Conservation (phyloP, 1,140 invertebrate species). For the Bombus pascuorum region DNA sequence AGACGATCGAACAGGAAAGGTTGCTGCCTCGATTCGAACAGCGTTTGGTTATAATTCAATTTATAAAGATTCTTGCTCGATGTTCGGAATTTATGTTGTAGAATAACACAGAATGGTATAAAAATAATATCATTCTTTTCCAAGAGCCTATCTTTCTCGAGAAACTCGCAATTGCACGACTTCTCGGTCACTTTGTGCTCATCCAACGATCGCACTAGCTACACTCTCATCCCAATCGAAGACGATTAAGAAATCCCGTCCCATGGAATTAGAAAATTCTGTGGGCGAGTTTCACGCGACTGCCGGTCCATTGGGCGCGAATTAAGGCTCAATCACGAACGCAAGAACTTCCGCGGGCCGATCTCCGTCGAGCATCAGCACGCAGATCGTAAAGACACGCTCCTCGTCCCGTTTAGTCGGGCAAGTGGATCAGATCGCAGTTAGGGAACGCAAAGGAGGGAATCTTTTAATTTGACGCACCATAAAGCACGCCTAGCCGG, state of each 20-base stretch:
- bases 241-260: neutral
- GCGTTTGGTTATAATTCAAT: neutral
- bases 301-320: slow-evolving; percentile 20
- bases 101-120: no score
- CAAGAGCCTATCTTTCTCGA: no score
- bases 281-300: neutral
- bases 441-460: slow-evolving; percentile 77
- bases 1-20: neutral
- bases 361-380: neutral
- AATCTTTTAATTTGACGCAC: slow-evolving; percentile 83
- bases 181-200: neutral
- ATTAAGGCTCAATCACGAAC: neutral
- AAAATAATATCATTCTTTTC: no score
- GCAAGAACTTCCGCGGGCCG: neutral
- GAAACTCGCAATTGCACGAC: neutral
- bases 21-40: neutral
- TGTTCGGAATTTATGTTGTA: no score
- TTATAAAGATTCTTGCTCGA: no score
- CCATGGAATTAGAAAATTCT: neutral
- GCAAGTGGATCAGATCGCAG: slow-evolving; percentile 75
- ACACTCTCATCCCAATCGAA: no score
- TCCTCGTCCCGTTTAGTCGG: slow-evolving; percentile 16
- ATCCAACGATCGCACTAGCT: neutral
- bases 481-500: slow-evolving; percentile 82
- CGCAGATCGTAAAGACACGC: slow-evolving; percentile 19